Evolutionary conservation across 2,888 invertebrate genomes (phyloP).

Genomic region (Sepioteuthis lessoniana): DNA sequence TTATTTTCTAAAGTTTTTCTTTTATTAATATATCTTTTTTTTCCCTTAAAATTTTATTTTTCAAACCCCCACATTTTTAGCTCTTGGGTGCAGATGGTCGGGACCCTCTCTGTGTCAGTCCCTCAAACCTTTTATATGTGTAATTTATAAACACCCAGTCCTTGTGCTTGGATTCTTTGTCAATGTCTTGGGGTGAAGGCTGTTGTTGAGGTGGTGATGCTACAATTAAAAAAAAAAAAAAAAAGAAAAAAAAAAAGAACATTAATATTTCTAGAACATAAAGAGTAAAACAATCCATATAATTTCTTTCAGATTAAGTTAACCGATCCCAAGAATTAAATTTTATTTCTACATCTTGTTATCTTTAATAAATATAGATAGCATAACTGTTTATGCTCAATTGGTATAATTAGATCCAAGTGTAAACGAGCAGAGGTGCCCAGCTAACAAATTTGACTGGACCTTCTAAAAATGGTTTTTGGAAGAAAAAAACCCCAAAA

Average conservation of each 20-base stretch:
- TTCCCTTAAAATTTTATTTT: background rate
- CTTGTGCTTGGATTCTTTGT: slow-evolving; percentile 78
- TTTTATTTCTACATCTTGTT: too few species aligned
- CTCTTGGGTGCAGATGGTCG: slow-evolving; percentile 50
- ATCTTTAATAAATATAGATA: too few species aligned
- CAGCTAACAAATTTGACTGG: too few species aligned
- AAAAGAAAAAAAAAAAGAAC: background rate
- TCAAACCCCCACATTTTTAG: slow-evolving; percentile 36
- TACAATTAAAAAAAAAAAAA: slow-evolving; percentile 62
- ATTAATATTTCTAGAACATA: background rate
- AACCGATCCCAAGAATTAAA: too few species aligned
- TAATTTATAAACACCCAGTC: slow-evolving; percentile 99
- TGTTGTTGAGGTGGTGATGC: slow-evolving; percentile 50
- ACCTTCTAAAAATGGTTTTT: too few species aligned
- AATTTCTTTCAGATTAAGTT: too few species aligned
- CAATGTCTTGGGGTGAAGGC: slow-evolving; percentile 50
- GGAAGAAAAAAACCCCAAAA: too few species aligned
- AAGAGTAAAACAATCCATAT: background rate
- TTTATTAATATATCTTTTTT: background rate
- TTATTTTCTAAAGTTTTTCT: background rate
- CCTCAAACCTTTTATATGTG: slow-evolving; percentile 99
- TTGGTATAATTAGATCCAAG: too few species aligned
- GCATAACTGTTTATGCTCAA: too few species aligned
- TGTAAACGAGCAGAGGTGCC: too few species aligned
- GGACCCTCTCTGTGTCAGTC: slow-evolving; percentile 89